Percentiles rank a stretch among this genome's conserved stretches.
These are phyloP conservation scores for Syngnathus scovelli DNA, from an alignment of 2,113 vertebrate species.

Conservation along the genomic window DNA sequence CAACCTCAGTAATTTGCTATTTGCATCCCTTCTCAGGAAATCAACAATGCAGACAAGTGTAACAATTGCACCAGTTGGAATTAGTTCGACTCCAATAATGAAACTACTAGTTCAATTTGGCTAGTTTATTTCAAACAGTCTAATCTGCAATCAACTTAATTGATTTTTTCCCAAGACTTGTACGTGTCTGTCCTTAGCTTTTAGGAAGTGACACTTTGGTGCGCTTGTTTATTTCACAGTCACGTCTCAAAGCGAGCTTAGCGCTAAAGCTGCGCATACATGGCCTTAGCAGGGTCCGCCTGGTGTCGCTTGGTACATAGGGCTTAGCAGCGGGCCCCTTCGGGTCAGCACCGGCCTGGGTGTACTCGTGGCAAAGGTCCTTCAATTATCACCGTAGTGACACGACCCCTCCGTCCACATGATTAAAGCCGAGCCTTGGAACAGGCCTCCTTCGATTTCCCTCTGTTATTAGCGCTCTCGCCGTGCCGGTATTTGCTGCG, in stretches of 20 bases:
- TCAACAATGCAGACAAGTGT: too few relatives aligned
- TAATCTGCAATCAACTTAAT: too few relatives aligned
- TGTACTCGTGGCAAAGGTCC: constrained; percentile 50
- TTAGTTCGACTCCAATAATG: too few relatives aligned
- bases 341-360: constrained; percentile 15
- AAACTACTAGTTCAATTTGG: too few relatives aligned
- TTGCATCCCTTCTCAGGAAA: too few relatives aligned
- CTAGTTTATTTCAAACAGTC: too few relatives aligned
- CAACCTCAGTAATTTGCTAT: too few relatives aligned
- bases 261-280: constrained; percentile 25
- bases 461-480: too few relatives aligned
- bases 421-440: constrained; percentile 58
- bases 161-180: too few relatives aligned
- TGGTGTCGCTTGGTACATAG: constrained; percentile 34
- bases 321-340: constrained; percentile 25
- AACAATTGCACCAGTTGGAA: too few relatives aligned
- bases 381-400: constrained; percentile 59
- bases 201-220: not conserved
- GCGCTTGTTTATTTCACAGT: constrained; percentile 1
- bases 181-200: not conserved
- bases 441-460: not conserved
- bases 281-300: not conserved
- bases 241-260: constrained; percentile 15
- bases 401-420: constrained; percentile 44
- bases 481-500: constrained; percentile 54